phyloP scores from a whole-genome alignment of 2,113 vertebrate species.

The Heteronetta atricapilla region DNA sequence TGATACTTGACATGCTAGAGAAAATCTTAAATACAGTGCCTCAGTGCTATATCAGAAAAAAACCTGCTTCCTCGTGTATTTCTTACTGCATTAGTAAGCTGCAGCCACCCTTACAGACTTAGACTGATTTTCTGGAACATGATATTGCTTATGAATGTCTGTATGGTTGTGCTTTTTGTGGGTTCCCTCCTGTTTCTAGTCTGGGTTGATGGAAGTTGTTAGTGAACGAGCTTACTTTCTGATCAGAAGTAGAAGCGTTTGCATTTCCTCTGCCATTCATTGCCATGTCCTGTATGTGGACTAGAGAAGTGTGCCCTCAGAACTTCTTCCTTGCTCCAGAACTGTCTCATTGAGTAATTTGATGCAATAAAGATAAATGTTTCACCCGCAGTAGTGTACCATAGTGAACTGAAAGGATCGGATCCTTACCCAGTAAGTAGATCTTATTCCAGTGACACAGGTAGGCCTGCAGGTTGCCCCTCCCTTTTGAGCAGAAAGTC shows the following conservation, averaged over 20 bases:
- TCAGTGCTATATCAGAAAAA: neutral
- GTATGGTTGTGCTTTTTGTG: rapidly evolving
- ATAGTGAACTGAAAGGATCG: neutral
- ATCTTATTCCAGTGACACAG: neutral
- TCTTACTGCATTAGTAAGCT: neutral
- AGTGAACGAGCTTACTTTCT: neutral
- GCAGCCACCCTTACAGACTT: neutral
- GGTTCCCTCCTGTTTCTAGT: neutral
- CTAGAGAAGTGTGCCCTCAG: neutral
- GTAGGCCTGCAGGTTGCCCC: neutral
- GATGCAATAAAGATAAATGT: neutral
- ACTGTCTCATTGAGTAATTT: neutral
- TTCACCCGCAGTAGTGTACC: neutral
- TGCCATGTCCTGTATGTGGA: neutral
- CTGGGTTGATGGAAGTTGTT: neutral
- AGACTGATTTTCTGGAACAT: neutral
- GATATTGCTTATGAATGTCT: neutral
- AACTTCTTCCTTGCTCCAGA: neutral
- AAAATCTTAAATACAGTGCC: neutral
- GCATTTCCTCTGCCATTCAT: neutral
- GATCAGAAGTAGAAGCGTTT: neutral
- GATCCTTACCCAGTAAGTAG: neutral
- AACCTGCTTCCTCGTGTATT: neutral
- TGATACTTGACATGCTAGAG: neutral
- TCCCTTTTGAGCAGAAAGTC: neutral